Evolutionary conservation across 2,113 vertebrate species (phyloP).

Genomic region (Ptychochromis oligacanthus): DNA sequence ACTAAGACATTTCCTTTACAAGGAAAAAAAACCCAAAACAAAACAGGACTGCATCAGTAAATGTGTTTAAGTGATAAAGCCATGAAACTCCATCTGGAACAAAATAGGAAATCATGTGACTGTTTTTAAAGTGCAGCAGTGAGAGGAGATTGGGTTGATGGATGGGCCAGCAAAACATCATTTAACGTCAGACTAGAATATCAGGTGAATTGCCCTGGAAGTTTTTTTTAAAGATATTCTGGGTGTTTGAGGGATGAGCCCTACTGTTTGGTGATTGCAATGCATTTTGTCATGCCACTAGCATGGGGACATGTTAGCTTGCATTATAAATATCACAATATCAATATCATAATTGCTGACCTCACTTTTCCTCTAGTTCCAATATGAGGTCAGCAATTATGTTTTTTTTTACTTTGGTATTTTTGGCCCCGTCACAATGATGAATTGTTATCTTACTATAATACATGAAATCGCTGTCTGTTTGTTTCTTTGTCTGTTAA

Average conservation of each 20-base stretch:
- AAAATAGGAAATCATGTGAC: not conserved
- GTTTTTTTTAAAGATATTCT: not conserved
- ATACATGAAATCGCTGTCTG: no score
- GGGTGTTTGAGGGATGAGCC: not conserved
- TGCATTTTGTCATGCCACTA: no score
- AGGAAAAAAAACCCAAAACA: not conserved
- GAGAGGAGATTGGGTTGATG: not conserved
- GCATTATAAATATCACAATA: no score
- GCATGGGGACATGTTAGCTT: no score
- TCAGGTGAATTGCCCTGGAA: not conserved
- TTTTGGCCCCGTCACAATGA: not conserved
- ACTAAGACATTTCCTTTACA: not conserved
- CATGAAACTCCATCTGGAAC: not conserved
- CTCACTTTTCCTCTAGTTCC: not conserved
- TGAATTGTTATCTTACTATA: not conserved
- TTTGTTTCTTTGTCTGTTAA: no score
- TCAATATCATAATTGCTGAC: no score
- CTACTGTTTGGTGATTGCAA: not conserved
- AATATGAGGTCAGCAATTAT: not conserved
- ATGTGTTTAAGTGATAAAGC: not conserved
- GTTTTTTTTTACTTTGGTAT: not conserved
- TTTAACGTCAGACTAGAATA: not conserved
- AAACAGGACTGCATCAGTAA: not conserved
- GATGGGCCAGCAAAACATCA: not conserved
- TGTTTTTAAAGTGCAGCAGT: not conserved